Base-by-base conservation (phyloP, 1,140 invertebrate species). In the Ceratina japonica region DNA sequence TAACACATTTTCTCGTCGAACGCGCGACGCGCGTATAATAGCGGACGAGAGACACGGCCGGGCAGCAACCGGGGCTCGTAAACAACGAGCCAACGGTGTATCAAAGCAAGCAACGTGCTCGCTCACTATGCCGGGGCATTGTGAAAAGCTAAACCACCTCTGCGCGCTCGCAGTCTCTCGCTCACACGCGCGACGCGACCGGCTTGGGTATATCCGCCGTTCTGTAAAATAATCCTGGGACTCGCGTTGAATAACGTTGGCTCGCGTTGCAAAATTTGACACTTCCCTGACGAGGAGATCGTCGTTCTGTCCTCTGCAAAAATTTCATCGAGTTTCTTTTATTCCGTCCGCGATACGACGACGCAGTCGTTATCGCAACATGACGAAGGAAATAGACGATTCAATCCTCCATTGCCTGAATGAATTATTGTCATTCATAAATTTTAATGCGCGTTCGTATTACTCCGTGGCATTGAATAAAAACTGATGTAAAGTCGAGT, bases 131-230 rank as follows among this genome's bases (percentile, higher is more conserved):
- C 13, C 65, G 52, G 69, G n/a, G 75, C 52, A 24, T 65, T 20
- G 59, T 70, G 80, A 83, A 83, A 83, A 59, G 70, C 65, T 24
- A 84, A 75, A 79, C 80, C 70, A 79, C 80, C 70, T 44, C 79
- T 63, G 81, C 44, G 59, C 54, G 65, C 7, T 66, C 59, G 64
- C 75, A 44, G n/a, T n/a, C n/a, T 79, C 79, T 71, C 52, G 59
- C 64, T 44, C 54, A 64, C 61, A 65, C 52, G 63, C 58, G 52
- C n/a, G n/a, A n/a, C n/a, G 68, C 58, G 58, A 31, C 15, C 71
- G 22, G 37, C 37, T 44, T 44, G 20, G 65, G 56, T 49, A 56
- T 44, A 20, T 37, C 56, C 31, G 56, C 59, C 12, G 7, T 13
- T 61, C 15, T 51, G 24, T 20, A 49, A 24, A 18, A 49, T 61